Percentiles rank a stretch among this genome's conserved stretches.
These are phyloP conservation scores for Acleris cristana DNA, from an alignment of 2,888 invertebrate species.

Conservation along the genomic window DNA sequence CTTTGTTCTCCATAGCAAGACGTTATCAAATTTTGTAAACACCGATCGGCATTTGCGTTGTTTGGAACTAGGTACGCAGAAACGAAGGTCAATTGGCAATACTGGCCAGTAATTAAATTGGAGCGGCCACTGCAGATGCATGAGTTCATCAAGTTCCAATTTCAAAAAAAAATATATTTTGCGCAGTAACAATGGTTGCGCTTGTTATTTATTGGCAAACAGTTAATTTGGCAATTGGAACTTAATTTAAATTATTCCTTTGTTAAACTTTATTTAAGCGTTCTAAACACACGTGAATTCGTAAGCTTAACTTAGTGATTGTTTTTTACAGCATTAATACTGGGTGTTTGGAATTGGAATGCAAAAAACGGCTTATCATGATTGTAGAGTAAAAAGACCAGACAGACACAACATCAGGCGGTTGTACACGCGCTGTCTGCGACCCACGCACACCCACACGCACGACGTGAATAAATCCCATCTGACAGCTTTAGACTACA, in stretches of 20 bases:
- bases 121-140: not conserved
- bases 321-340: too few species aligned
- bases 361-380: conserved; percentile 1
- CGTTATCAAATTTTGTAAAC: conserved; percentile 70
- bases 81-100: conserved; percentile 10
- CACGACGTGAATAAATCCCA: conserved; percentile 73
- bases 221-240: too few species aligned
- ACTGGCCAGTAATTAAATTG: conserved; percentile 14
- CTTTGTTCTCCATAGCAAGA: conserved; percentile 68
- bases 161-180: not conserved
- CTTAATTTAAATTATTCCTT: too few species aligned
- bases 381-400: conserved; percentile 57
- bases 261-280: too few species aligned
- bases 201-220: not conserved
- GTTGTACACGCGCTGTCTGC: conserved; percentile 58
- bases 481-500: conserved; percentile 57
- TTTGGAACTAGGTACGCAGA: conserved; percentile 46
- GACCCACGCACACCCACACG: conserved; percentile 62
- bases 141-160: conserved; percentile 4
- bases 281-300: too few species aligned
- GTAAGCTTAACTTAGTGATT: too few species aligned
- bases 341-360: not conserved
- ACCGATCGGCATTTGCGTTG: conserved; percentile 62
- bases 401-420: conserved; percentile 59
- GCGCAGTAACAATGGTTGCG: not conserved